Evolutionary conservation across 2,113 vertebrate genomes (phyloP).

Genomic region (Dasyprocta punctata): DNA sequence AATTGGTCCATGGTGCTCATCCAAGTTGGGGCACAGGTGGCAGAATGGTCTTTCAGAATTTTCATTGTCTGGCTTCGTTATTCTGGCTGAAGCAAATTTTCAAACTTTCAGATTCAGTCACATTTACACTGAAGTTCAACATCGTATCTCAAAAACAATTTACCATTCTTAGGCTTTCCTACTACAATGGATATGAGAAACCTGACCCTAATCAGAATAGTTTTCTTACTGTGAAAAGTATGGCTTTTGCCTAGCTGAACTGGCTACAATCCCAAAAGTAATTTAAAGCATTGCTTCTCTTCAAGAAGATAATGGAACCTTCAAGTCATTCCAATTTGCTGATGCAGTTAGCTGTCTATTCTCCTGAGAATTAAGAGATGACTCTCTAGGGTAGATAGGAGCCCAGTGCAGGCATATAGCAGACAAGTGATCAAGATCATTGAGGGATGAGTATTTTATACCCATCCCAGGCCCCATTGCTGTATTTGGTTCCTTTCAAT

Average conservation of each 20-base stretch:
- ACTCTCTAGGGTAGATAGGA: slow-evolving; percentile 55
- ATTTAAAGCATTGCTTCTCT: slow-evolving; percentile 64
- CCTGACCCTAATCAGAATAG: slow-evolving; percentile 56
- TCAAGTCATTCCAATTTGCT: slow-evolving; percentile 54
- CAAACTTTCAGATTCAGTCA: slow-evolving; percentile 48
- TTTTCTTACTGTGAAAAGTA: slow-evolving; percentile 68
- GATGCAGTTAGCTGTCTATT: slow-evolving; percentile 59
- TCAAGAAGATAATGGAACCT: slow-evolving; percentile 58
- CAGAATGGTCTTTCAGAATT: slow-evolving; percentile 27
- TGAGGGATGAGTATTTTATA: slow-evolving; percentile 26
- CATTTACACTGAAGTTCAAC: slow-evolving; percentile 41
- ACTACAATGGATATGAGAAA: slow-evolving; percentile 59
- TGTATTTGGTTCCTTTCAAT: slow-evolving; percentile 56
- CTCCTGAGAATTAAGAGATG: slow-evolving; percentile 75
- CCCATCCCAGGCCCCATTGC: neutral
- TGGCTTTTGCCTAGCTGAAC: slow-evolving; percentile 75
- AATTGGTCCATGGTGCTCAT: slow-evolving; percentile 15
- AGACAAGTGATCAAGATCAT: slow-evolving; percentile 55
- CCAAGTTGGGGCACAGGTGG: slow-evolving; percentile 1
- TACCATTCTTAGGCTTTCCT: slow-evolving; percentile 36
- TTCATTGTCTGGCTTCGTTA: slow-evolving; percentile 60
- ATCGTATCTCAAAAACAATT: slow-evolving; percentile 53
- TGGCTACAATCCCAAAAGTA: slow-evolving; percentile 69
- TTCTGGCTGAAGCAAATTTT: slow-evolving; percentile 58
- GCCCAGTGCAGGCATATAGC: slow-evolving; percentile 10